Base-by-base conservation (phyloP, 1,140 invertebrate species). In the Aphelenchoides fujianensis region DNA sequence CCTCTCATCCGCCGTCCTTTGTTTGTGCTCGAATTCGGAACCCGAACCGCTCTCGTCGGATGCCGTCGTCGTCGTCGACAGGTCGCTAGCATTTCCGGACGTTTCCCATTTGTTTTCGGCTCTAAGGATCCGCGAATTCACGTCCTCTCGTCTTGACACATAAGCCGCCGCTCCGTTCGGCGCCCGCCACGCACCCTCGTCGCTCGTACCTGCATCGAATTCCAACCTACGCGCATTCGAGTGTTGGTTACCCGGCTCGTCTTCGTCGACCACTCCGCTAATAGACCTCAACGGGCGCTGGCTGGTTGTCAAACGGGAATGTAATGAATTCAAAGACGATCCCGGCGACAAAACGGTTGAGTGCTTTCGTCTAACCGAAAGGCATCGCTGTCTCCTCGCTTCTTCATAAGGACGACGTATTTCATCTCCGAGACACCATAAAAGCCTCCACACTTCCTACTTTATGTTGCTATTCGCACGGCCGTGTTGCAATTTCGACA, bases 11-110 rank as follows among this genome's bases (percentile, higher is more conserved):
- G 12, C 41, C 12, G 23, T 23, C 23, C 41, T 48, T 48, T 48
- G 41, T 48, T 48, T 48, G 41, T 48, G 41, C 41, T 48, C 41
- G 23, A 48, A 48, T 48, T 48, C 41, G 41, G 41, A 48, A 48
- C 41, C 41, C 41, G 41, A 48, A 48, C 41, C 41, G 41, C 23
- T 12, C 41, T 23, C 23, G 41, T n/a, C n/a, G n/a, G n/a, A n/a
- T n/a, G n/a, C n/a, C n/a, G n/a, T n/a, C n/a, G n/a, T 48, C 23
- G 12, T 48, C 41, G 41, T 48, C 41, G 23, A 48, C 41, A 48
- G 41, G 41, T 48, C 23, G 41, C 41, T 48, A 48, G n/a, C n/a
- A n/a, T n/a, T 48, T 48, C 41, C 41, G 23, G 23, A 12, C 41
- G 41, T 48, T 48, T 48, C 23, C n/a, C 41, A 48, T 48, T 48